A percentile compares a stretch with the other conserved stretches of the same genome.
Evolutionary conservation across 2,888 invertebrate species (phyloP).

Genomic region (Glomeris marginata): DNA sequence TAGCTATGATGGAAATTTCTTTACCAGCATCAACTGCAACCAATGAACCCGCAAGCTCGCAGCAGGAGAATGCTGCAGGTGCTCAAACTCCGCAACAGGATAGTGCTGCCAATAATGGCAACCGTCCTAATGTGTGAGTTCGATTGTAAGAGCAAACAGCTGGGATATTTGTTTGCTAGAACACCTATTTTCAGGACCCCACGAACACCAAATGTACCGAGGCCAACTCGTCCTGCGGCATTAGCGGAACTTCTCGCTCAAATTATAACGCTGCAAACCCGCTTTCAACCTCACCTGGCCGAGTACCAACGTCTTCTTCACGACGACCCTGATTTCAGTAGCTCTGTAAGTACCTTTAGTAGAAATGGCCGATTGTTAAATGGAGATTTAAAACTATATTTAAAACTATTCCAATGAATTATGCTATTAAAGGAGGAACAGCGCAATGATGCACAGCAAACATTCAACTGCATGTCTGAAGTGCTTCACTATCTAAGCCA

Average conservation of each 20-base stretch:
- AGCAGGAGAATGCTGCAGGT: constrained; percentile 5
- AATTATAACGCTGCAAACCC: constrained; percentile 38
- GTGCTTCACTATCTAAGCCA: constrained; percentile 73
- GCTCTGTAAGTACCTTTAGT: constrained; percentile 25
- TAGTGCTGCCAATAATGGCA: not conserved
- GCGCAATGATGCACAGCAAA: constrained; percentile 39
- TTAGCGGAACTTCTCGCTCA: constrained; percentile 42
- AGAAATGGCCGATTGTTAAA: not conserved
- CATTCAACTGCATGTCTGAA: constrained; percentile 59
- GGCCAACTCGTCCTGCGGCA: constrained; percentile 34
- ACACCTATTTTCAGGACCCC: constrained; percentile 3
- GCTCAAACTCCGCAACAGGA: not conserved
- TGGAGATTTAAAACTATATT: no score
- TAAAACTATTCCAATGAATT: no score
- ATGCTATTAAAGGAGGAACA: constrained; percentile 11
- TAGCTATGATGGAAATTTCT: no score
- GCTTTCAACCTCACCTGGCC: constrained; percentile 49
- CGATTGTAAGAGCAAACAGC: no score
- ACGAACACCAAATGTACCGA: not conserved
- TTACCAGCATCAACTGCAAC: not conserved
- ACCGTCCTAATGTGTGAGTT: no score
- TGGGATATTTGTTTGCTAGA: no score
- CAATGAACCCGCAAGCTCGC: not conserved
- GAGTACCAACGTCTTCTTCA: constrained; percentile 45
- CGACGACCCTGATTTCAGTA: constrained; percentile 41